phyloP scores from a whole-genome alignment of 1,140 invertebrate species.

The Drosophila kurseongensis region DNA sequence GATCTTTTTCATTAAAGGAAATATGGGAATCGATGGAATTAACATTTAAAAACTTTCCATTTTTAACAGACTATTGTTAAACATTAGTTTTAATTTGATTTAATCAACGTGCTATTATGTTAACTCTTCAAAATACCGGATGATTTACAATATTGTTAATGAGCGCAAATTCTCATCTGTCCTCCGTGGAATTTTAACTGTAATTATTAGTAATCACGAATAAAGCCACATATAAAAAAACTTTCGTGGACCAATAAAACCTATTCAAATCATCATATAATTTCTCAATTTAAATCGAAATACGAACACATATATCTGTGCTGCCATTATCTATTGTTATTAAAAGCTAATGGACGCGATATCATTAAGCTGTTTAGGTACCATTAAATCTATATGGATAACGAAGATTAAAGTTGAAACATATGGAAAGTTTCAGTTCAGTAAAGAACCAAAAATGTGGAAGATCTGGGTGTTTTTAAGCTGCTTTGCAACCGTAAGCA shows the following conservation, averaged over 20 bases:
- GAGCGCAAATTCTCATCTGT: too few relatives aligned
- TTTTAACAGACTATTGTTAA: too few relatives aligned
- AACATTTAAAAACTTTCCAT: too few relatives aligned
- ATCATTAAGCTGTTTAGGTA: background rate
- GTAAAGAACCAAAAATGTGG: slow-evolving; percentile 10
- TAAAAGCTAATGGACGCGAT: background rate
- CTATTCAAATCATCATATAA: background rate
- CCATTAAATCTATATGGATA: background rate
- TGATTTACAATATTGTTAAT: too few relatives aligned
- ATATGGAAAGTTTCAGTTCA: slow-evolving; percentile 1
- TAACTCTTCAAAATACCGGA: too few relatives aligned
- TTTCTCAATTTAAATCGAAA: background rate
- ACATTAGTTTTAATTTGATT: too few relatives aligned
- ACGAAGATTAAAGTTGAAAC: background rate
- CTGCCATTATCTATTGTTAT: slow-evolving; percentile 14
- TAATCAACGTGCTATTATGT: too few relatives aligned
- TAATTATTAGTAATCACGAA: too few relatives aligned
- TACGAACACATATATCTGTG: background rate
- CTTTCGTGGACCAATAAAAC: too few relatives aligned
- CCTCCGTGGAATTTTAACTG: too few relatives aligned
- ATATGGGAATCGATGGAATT: background rate
- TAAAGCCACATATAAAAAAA: too few relatives aligned
- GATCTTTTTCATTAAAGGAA: background rate
- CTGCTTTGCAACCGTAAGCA: slow-evolving; percentile 7
- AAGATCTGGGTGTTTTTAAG: background rate